These are phyloP conservation scores for Goniozus legneri DNA, from an alignment of 1,140 invertebrate genomes.

Conservation along the genomic window DNA sequence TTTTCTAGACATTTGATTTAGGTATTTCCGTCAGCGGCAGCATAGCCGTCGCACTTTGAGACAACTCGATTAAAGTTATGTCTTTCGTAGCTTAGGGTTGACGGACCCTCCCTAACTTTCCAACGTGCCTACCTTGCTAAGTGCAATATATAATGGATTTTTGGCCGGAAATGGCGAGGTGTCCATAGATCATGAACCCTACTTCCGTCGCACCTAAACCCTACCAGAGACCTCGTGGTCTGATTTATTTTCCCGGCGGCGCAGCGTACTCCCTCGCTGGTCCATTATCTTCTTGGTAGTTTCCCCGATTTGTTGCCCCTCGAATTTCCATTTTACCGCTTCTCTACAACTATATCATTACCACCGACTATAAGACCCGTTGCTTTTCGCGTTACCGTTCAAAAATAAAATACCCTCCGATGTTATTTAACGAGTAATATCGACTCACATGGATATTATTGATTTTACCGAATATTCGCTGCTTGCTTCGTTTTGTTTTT, in stretches of 20 bases:
- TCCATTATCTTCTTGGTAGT: slow-evolving; percentile 40
- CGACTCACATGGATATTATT: no score
- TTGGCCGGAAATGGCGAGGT: slow-evolving; percentile 42
- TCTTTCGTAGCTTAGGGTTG: slow-evolving; percentile 16
- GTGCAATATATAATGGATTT: slow-evolving; percentile 50
- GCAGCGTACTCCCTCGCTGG: slow-evolving; percentile 21
- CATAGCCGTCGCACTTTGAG: slow-evolving; percentile 19
- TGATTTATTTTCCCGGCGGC: slow-evolving; percentile 45
- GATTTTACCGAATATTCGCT: no score
- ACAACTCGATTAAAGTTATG: slow-evolving; percentile 42
- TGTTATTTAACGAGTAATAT: no score
- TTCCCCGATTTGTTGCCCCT: slow-evolving; percentile 33
- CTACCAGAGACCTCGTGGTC: slow-evolving; percentile 26
- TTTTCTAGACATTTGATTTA: slow-evolving; percentile 22
- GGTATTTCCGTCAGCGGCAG: slow-evolving; percentile 22
- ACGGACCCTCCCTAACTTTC: slow-evolving; percentile 25
- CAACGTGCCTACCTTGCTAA: slow-evolving; percentile 29
- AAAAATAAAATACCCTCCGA: no score
- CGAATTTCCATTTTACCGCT: slow-evolving; percentile 26
- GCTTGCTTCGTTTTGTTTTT: no score
- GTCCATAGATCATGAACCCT: slow-evolving; percentile 46
- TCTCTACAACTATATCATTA: background rate
- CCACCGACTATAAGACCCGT: no score
- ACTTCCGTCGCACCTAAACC: slow-evolving; percentile 42
- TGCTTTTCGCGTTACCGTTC: no score